Evolutionary conservation across 2,113 vertebrate genomes (phyloP), one percentile per base, ranked within the genome.

Genomic region (Nasalis larvatus): DNA sequence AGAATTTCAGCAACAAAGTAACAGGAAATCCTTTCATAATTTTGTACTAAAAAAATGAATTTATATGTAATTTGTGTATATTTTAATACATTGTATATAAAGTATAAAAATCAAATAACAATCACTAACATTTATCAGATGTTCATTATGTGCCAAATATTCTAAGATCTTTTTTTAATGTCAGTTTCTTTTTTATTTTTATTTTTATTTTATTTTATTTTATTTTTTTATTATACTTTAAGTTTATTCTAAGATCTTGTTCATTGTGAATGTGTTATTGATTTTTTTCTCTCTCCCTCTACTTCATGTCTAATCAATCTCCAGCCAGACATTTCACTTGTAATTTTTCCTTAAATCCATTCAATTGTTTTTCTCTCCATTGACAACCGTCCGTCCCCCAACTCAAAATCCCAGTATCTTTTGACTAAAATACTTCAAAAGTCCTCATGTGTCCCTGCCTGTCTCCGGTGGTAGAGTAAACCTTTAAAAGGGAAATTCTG

Each of bases 1-100:
- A 93, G 74, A 95, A 84, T 86, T 97, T 95, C 87, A 85, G 60
- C 25, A 92, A 16, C 32, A 86, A 95, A 95, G 58, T 80, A 52
- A 16, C 56, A 74, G 91, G 88, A 95, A 90, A 25, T 23, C 16
- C 49, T 86, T 86, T 91, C 11, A 49, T 80, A 91, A 94, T 76
- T 78, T 89, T 96, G 18, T 47, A 86, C 21, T 69, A 89, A 94
- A 83, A 89, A 78, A 20, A 78, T 37, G 63, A 86, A 32, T 89
- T 82, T 86, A 47, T 30, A 1, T 89, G 5, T 52, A 58, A 74
- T 93, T 32, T 95, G 49, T 88, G 16, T 66, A 30, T 52, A 94
- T 86, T 83, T 71, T 66, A 91, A 52, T 45, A 84, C 37, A 60
- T 86, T n/a, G 0, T 63, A 58, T 88, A 83, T 3, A 84, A 71